Base-by-base conservation (phyloP, 2,113 vertebrate species). In the Tragelaphus scriptus region DNA sequence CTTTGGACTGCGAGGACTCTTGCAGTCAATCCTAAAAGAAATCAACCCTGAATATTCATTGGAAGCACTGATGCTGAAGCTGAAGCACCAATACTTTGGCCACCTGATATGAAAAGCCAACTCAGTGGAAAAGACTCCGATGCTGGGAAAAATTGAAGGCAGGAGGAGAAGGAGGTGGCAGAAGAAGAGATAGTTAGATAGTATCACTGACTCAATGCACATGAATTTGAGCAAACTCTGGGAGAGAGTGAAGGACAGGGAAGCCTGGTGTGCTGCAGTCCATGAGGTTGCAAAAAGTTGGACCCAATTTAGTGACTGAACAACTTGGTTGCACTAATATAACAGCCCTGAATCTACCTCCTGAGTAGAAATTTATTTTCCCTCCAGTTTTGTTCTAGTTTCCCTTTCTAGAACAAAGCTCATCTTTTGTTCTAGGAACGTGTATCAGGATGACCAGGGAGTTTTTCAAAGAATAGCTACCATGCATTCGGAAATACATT, bases 401-500 rank as follows among this genome's bases (percentile, higher is more conserved):
- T 44, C 44, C 44, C 44, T 44, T 44, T 6, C 44, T 44, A 44
- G 44, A 44, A 44, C 44, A 44, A 44, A 44, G 5, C 44, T 65
- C 23, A 4, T 47, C 56, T 53, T 82, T n/a, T 16, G 12, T 19
- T 25, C 16, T 21, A 32, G 79, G 11, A 53, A 25, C 1, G 7
- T 4, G 2, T 30, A 5, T 44, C 61, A 36, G 63, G 23, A 9
- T 23, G 16, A 4, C 49, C 2, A 1, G 40, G 12, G 30, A 32
- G 65, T 26, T 53, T 79, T 25, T 36, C 26, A 36, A 17, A 25
- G 25, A 21, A 5, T 5, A 28, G 7, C 0, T 4, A 12, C 16
- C 49, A 7, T 28, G 23, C 13, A 6, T 16, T n/a, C 10, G 2
- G 5, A 21, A 26, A 3, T 0, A 15, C 1, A 3, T 7, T 32